Evolutionary conservation across 2,888 invertebrate species (phyloP).

Genomic region (Drosophila rellima): DNA sequence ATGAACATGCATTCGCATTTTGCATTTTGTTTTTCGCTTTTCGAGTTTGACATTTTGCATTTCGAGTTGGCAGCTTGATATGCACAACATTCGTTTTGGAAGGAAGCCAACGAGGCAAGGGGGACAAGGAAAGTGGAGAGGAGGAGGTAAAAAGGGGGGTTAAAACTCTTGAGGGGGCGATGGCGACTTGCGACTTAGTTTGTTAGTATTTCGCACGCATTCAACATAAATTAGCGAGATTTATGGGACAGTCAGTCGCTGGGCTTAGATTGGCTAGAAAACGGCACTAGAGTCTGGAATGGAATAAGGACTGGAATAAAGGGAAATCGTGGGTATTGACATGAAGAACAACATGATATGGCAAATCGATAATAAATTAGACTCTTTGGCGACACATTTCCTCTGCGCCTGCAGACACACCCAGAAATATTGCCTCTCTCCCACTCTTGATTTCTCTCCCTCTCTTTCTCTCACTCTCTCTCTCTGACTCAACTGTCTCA

Average conservation of each 20-base stretch:
- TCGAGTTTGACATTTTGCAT: conserved; percentile 32
- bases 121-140: not conserved
- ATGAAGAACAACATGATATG: conserved; percentile 54
- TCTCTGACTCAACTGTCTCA: conserved; percentile 19
- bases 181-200: conserved; percentile 60
- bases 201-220: conserved; percentile 78
- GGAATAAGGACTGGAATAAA: not conserved
- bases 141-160: conserved; percentile 5
- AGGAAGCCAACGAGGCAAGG: conserved; percentile 23
- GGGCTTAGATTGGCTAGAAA: conserved; percentile 72
- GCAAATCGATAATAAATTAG: conserved; percentile 77
- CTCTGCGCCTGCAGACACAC: conserved; percentile 64
- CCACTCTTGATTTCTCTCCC: conserved; percentile 7
- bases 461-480: not conserved
- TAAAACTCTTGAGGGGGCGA: conserved; percentile 17
- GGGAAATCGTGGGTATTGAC: conserved; percentile 7
- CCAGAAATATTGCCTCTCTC: conserved; percentile 51
- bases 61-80: conserved; percentile 59
- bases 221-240: conserved; percentile 75
- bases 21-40: conserved; percentile 15
- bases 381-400: conserved; percentile 77
- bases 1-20: conserved; percentile 41
- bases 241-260: conserved; percentile 65
- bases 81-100: conserved; percentile 61
- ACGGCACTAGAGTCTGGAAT: conserved; percentile 21